Evolutionary conservation across 2,888 invertebrate species (phyloP).

Genomic region (Drosophila mulleri): DNA sequence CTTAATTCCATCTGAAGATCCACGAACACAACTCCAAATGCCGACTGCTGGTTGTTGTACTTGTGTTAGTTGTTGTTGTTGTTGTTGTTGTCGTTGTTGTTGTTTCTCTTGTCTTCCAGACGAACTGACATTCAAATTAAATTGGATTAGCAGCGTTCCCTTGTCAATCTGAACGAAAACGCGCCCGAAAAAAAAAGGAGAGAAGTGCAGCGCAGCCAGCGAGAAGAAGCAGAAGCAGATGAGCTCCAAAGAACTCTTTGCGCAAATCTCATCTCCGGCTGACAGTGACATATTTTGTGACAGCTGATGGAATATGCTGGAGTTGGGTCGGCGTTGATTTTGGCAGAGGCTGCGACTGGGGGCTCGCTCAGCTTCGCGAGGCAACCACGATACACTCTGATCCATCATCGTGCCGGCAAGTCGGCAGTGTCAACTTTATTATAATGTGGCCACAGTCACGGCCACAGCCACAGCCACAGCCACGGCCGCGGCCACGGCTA

Average conservation of each 20-base stretch:
- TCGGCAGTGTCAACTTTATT: constrained; percentile 81
- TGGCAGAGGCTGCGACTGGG: constrained; percentile 16
- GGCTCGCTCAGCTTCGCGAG: neutral
- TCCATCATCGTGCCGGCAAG: constrained; percentile 74
- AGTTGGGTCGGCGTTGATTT: constrained; percentile 50
- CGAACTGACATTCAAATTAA: constrained; percentile 84
- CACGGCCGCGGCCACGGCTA: neutral
- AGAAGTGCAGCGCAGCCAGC: constrained; percentile 26
- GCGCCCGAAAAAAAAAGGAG: constrained; percentile 23
- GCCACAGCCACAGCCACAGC: neutral
- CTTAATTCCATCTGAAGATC: constrained; percentile 57
- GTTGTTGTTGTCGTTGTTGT: constrained; percentile 32
- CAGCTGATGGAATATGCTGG: constrained; percentile 83
- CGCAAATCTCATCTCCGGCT: constrained; percentile 79
- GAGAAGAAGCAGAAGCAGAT: constrained; percentile 6
- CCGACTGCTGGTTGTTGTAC: constrained; percentile 27
- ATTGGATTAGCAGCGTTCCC: constrained; percentile 84
- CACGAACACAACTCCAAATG: constrained; percentile 31
- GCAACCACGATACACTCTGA: constrained; percentile 54
- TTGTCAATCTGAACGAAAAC: constrained; percentile 80
- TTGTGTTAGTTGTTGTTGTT: constrained; percentile 28
- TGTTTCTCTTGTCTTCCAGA: constrained; percentile 78
- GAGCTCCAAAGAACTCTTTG: constrained; percentile 42
- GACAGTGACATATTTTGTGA: constrained; percentile 85
- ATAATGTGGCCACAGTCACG: constrained; percentile 44